Percentiles rank a stretch among this genome's conserved stretches.
These are phyloP conservation scores for Okapia johnstoni DNA, from an alignment of 2,113 vertebrate species.

Conservation along the genomic window DNA sequence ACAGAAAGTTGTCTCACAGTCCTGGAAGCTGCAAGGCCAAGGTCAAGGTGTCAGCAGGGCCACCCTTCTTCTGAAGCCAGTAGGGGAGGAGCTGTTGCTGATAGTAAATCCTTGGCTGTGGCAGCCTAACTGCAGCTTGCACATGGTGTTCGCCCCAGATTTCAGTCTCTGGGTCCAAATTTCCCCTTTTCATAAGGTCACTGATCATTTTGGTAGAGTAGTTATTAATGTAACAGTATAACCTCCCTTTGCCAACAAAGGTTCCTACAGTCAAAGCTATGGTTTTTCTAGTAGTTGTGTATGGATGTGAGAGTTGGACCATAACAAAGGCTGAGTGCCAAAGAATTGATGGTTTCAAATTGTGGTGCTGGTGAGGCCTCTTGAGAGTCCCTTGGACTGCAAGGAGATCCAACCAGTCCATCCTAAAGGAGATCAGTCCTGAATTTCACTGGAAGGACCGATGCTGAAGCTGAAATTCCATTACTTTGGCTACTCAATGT, in stretches of 20 bases:
- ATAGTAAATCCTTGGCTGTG: not conserved
- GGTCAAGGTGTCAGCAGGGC: not conserved
- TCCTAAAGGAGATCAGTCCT: not conserved
- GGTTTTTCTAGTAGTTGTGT: not conserved
- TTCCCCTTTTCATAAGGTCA: not conserved
- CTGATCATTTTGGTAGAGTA: not conserved
- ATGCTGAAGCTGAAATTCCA: not conserved
- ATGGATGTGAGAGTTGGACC: not conserved
- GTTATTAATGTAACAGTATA: not conserved
- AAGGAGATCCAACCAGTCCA: not conserved
- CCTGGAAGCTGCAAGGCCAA: not conserved
- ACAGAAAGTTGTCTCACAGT: not conserved
- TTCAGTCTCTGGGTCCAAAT: not conserved
- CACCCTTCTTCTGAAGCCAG: accelerated
- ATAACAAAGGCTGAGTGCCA: not conserved
- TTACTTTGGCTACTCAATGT: not conserved
- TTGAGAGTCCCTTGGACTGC: not conserved
- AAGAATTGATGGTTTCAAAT: not conserved
- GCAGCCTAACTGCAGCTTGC: not conserved
- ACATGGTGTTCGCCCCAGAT: accelerated
- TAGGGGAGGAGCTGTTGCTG: not conserved
- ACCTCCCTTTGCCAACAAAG: not conserved
- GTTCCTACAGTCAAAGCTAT: not conserved
- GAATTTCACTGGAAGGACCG: not conserved
- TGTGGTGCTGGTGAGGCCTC: not conserved